Evolutionary conservation across 1,140 invertebrate genomes (phyloP), one percentile per base, ranked within the genome.

Genomic region (Drosophila sproati): DNA sequence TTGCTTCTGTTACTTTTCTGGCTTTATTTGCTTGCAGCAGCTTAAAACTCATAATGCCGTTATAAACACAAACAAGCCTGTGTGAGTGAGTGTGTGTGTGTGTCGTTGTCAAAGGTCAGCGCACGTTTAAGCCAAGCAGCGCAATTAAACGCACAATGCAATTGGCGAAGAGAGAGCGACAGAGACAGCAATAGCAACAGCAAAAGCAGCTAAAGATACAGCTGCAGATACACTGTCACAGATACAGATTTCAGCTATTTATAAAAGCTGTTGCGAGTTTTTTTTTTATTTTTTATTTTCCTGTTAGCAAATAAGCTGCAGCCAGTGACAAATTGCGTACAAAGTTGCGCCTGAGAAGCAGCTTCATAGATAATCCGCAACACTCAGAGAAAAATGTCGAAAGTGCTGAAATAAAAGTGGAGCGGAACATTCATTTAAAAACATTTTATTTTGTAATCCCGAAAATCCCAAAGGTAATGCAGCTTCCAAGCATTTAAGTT

Each of bases 41-140:
- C 83, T 88, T 83, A 89, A 89, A 82, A 89, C 85, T 90, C 85
- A 89, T 90, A 89, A 89, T 89, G 81, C 85, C 85, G 85, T 89
- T 89, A 89, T 76, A 89, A 88, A 78, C 82, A 85, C 74, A 80
- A 80, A 69, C 73, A 70, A 70, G 39, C 73, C 29, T 78, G 48
- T 62, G 43, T 56, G 20, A 45, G n/a, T 68, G 48, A 61, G 37
- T 45, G 2, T 66, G 37, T 73, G 20, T 73, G 39, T 39, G 54
- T 62, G 35, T 43, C 31, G 68, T 88, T 89, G 85, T 81, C 85
- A 89, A 83, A 89, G 85, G 85, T 89, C 85, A 89, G 85, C 85
- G 85, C 80, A 78, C 85, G 85, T 83, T 89, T 85, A 89, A 89
- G 85, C 85, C 85, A 89, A 89, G 85, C 78, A 89, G 79, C 66